Conservation (phyloP, 2,113 vertebrate species). For the Bubo blakistoni region DNA sequence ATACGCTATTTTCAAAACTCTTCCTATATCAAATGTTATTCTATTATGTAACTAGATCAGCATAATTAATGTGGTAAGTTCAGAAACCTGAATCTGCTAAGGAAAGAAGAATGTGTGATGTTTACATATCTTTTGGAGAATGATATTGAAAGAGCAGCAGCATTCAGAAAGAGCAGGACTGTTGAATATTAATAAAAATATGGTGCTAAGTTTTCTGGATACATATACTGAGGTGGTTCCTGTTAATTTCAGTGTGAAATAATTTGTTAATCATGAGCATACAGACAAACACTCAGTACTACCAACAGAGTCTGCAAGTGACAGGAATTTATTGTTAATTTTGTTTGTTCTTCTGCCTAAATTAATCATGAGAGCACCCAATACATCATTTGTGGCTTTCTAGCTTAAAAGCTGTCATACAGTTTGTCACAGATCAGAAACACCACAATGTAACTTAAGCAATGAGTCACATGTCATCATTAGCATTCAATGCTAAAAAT, state of each 20-base stretch:
- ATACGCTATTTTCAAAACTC: background rate
- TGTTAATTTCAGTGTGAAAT: background rate
- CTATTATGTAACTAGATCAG: background rate
- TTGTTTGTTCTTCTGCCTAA: background rate
- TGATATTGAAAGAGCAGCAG: background rate
- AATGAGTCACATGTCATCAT: background rate
- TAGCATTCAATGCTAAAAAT: background rate
- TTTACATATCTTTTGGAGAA: background rate
- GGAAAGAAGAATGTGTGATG: background rate
- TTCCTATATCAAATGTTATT: background rate
- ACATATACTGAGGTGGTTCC: background rate
- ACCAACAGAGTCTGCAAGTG: background rate
- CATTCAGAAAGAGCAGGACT: background rate
- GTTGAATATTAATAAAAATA: constrained; percentile 41
- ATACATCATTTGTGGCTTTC: background rate
- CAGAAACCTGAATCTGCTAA: background rate
- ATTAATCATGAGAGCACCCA: background rate
- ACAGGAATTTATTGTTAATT: background rate
- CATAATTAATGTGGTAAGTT: background rate
- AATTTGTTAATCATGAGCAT: constrained; percentile 17
- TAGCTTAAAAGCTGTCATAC: background rate
- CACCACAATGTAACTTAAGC: background rate
- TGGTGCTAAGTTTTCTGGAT: background rate
- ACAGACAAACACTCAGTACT: background rate
- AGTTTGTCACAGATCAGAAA: background rate